Percentiles rank a stretch among this genome's conserved stretches.
Conservation (phyloP, 2,113 vertebrate genomes). For the Oceanodroma tethys region DNA sequence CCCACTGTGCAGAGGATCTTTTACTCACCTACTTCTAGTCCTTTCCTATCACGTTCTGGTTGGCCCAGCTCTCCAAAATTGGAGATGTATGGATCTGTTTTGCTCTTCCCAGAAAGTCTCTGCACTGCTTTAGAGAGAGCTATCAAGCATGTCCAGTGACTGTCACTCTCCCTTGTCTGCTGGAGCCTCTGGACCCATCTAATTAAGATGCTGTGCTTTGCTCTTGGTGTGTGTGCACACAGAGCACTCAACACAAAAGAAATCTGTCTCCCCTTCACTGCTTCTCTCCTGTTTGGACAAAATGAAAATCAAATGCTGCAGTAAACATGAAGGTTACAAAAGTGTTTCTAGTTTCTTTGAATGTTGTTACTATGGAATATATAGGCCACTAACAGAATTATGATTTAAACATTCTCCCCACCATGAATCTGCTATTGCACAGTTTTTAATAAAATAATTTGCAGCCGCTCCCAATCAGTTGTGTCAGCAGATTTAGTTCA, state of each 20-base stretch:
- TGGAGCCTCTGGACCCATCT: constrained; percentile 39
- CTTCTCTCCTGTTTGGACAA: constrained; percentile 38
- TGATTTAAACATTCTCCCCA: constrained; percentile 23
- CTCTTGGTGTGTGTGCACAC: constrained; percentile 18
- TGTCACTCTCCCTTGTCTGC: constrained; percentile 32
- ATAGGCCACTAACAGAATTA: background rate
- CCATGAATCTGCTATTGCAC: constrained; percentile 39
- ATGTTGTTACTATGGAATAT: background rate
- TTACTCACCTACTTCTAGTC: background rate
- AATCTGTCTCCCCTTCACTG: constrained; percentile 46
- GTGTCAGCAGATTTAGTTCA: constrained; percentile 68
- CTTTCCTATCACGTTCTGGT: background rate
- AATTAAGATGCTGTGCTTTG: constrained; percentile 54
- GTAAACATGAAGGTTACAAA: background rate
- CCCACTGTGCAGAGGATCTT: background rate
- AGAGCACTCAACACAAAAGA: constrained; percentile 24
- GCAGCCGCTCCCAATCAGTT: constrained; percentile 60
- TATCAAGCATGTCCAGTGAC: constrained; percentile 53
- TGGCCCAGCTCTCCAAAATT: background rate
- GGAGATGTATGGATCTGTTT: constrained; percentile 37
- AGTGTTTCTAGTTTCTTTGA: background rate
- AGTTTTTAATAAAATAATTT: constrained; percentile 68
- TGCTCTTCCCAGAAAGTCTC: constrained; percentile 1
- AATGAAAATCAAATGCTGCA: constrained; percentile 45
- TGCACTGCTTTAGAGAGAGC: constrained; percentile 12